Evolutionary conservation across 64 coral and sea anemone species (phyloP).

Genomic region (Catalaphyllia jardinei): DNA sequence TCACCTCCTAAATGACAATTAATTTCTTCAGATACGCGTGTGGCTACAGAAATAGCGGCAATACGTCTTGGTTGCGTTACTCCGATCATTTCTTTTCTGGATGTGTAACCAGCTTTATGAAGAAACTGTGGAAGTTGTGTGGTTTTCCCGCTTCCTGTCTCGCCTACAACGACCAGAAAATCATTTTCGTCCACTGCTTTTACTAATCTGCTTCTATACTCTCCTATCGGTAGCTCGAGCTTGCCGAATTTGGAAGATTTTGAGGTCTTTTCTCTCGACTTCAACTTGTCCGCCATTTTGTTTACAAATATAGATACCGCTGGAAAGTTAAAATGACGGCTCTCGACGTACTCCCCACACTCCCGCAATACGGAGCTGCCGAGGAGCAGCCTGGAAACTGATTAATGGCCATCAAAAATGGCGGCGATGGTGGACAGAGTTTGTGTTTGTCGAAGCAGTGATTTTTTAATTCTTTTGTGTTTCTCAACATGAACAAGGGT

Average conservation of each 20-base stretch:
- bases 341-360: too few species aligned
- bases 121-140: conserved; percentile 91
- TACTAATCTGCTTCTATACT: conserved; percentile 60
- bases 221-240: conserved; percentile 63
- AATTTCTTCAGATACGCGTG: conserved; percentile 81
- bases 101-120: conserved; percentile 60
- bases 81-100: conserved; percentile 59
- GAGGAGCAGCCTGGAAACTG: conserved; percentile 1
- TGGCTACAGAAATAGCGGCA: conserved; percentile 89
- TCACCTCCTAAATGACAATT: conserved; percentile 81
- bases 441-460: neutral
- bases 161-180: conserved; percentile 79
- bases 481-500: conserved; percentile 16
- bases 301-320: conserved; percentile 9
- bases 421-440: neutral
- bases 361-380: neutral
- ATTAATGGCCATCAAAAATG: neutral
- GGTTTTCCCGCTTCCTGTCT: conserved; percentile 97
- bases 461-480: neutral
- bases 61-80: conserved; percentile 91
- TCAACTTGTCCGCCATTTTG: conserved; percentile 66
- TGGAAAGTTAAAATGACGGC: neutral
- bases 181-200: conserved; percentile 84
- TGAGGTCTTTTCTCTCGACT: neutral
- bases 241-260: conserved; percentile 8